A percentile compares a stretch with the other conserved stretches of the same genome.
phyloP scores from a whole-genome alignment of 2,888 invertebrate species.

The Drosophila glabriapex region DNA sequence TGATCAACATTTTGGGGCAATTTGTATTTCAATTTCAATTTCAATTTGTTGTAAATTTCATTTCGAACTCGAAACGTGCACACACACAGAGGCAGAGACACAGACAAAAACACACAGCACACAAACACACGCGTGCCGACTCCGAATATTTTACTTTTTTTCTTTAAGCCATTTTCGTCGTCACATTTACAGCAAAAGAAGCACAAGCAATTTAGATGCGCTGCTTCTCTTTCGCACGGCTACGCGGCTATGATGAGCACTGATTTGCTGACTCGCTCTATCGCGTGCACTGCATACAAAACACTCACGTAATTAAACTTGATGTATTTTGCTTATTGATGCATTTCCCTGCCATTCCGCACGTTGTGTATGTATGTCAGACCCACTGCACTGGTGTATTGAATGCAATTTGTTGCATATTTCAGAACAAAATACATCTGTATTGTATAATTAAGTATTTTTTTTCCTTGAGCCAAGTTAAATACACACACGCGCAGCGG shows the following conservation, averaged over 20 bases:
- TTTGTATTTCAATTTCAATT: conserved; percentile 55
- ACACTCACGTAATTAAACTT: conserved; percentile 72
- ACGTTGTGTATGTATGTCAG: conserved; percentile 44
- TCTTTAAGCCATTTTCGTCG: conserved; percentile 66
- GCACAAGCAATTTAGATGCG: conserved; percentile 62
- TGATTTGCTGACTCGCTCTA: conserved; percentile 73
- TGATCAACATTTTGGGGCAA: conserved; percentile 30
- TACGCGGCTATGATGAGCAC: conserved; percentile 46
- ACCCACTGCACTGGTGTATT: conserved; percentile 46
- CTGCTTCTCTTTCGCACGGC: conserved; percentile 63
- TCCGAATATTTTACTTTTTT: conserved; percentile 54
- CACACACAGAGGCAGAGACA: conserved; percentile 10
- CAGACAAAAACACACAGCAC: conserved; percentile 35
- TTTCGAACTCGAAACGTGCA: conserved; percentile 44
- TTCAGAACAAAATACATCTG: conserved; percentile 41
- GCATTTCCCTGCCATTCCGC: conserved; percentile 46
- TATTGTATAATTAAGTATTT: conserved; percentile 71
- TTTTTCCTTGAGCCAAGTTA: conserved; percentile 49
- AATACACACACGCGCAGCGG: conserved; percentile 66
- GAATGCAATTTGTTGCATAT: conserved; percentile 52
- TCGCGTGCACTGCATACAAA: conserved; percentile 56
- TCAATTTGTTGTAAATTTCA: conserved; percentile 52
- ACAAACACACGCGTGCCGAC: conserved; percentile 49
- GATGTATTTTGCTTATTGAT: conserved; percentile 53
- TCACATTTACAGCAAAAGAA: conserved; percentile 63